Conservation (phyloP, 1,140 invertebrate genomes). For the Reticulitermes speratus region DNA sequence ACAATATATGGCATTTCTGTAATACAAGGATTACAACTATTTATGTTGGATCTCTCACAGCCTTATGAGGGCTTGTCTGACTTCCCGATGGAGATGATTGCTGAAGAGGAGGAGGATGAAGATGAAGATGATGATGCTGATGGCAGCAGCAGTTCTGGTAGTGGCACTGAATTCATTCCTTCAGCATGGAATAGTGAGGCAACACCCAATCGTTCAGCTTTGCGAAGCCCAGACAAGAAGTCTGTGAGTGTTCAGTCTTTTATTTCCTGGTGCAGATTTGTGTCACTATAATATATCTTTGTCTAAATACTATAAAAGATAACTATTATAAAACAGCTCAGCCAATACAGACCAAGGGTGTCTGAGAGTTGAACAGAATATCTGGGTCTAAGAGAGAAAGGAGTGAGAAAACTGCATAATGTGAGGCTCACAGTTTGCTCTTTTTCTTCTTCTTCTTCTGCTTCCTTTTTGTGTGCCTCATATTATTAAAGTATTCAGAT, state of each 20-base stretch:
- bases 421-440: too few relatives aligned
- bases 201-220: conserved; percentile 54
- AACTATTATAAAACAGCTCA: too few relatives aligned
- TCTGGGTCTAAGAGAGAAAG: too few relatives aligned
- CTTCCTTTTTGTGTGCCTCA: too few relatives aligned
- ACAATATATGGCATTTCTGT: neutral
- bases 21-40: neutral
- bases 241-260: conserved; percentile 34
- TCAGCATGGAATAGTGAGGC: conserved; percentile 58
- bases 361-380: too few relatives aligned
- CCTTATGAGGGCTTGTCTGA: conserved; percentile 34
- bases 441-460: too few relatives aligned
- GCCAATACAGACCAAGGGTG: too few relatives aligned
- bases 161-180: conserved; percentile 56
- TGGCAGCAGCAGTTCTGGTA: conserved; percentile 46
- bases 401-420: too few relatives aligned
- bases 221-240: conserved; percentile 55
- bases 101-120: conserved; percentile 45
- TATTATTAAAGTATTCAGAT: too few relatives aligned
- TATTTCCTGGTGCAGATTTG: too few relatives aligned
- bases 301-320: too few relatives aligned
- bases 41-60: neutral
- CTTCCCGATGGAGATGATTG: conserved; percentile 40
- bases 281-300: too few relatives aligned
- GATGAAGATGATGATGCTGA: conserved; percentile 44